A percentile compares a stretch with the other conserved stretches of the same genome.
These are phyloP conservation scores for Lutjanus erythropterus DNA, from an alignment of 2,113 vertebrate species.

Conservation along the genomic window DNA sequence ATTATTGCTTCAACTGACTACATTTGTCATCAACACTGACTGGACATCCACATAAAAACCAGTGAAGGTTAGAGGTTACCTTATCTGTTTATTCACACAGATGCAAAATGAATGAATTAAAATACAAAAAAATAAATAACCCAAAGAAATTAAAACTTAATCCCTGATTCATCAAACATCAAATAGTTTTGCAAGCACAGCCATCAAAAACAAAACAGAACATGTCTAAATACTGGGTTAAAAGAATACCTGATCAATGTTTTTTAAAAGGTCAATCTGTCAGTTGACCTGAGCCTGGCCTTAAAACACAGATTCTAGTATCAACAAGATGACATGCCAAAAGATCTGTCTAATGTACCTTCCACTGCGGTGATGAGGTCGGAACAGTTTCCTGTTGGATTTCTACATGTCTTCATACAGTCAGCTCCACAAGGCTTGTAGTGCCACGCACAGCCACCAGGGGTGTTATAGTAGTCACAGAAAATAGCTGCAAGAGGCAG, in stretches of 20 bases:
- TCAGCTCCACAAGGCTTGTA: conserved; percentile 92
- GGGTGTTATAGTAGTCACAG: conserved; percentile 94
- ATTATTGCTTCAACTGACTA: too few relatives aligned
- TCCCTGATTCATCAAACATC: too few relatives aligned
- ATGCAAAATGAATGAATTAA: too few relatives aligned
- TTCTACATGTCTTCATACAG: conserved; percentile 93
- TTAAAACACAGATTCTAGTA: neutral
- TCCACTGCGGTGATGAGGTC: conserved; percentile 87
- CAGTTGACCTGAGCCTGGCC: neutral
- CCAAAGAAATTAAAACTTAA: neutral
- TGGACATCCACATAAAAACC: too few relatives aligned
- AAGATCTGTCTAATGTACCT: conserved; percentile 80
- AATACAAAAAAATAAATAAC: neutral
- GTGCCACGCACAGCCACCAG: conserved; percentile 93
- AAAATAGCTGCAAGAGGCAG: conserved; percentile 88
- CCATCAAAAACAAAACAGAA: neutral
- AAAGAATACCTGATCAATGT: neutral
- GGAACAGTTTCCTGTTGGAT: conserved; percentile 88
- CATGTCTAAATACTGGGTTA: neutral
- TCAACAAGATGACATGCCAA: neutral
- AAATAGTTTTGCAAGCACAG: neutral
- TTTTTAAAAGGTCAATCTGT: neutral
- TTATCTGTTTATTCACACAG: too few relatives aligned
- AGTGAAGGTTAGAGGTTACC: too few relatives aligned
- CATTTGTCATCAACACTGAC: too few relatives aligned